Evolutionary conservation across 2,797 vertebrate genomes (phyloP), one percentile per base, ranked within the genome.

Genomic region (Esox masquinongy): DNA sequence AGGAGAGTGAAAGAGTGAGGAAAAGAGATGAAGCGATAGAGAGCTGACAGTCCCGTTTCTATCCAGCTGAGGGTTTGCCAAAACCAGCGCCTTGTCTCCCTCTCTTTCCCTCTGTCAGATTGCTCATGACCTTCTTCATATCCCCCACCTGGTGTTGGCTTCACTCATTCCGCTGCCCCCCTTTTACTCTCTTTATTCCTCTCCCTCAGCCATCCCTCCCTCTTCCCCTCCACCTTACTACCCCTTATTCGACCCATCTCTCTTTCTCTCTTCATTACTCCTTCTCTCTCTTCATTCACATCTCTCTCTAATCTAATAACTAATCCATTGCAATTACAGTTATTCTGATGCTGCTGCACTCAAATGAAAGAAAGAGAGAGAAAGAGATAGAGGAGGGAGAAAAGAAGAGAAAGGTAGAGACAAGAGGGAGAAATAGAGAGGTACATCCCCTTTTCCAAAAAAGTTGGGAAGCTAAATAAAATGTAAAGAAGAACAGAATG

Each of bases 1-100:
- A 69, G 31, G 34, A 63, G 51, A 75, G 8, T 15, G 1, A 71
- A 9, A 39, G 22, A 59, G 59, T 34, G 2, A 76, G 24, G 24
- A 50, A 24, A 72, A 61, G 53, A 70, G 26, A 69, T 12, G 17
- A 43, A 36, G 29, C 51, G 56, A 75, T 9, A n/a, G 1, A 71
- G 14, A 59, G 82, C 68, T 86, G 74, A 84, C 78, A 82, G 71
- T n/a, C n/a, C n/a, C n/a, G n/a, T n/a, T 78, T 88, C 78, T 73
- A 56, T 36, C 87, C 87, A 90, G 86, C 47, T 85, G 88, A 85
- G 83, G 90, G 86, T 84, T 74, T 83, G 82, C 73, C 77, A 80
- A 85, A 56, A 85, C 77, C 70, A 86, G 81, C 78, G 87, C 86
- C 36, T 77, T 83, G 39, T 76, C 76, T 80, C 70, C 75, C 61